Evolutionary conservation across 2,113 vertebrate genomes (phyloP).

Genomic region (Choloepus hoffmanni): DNA sequence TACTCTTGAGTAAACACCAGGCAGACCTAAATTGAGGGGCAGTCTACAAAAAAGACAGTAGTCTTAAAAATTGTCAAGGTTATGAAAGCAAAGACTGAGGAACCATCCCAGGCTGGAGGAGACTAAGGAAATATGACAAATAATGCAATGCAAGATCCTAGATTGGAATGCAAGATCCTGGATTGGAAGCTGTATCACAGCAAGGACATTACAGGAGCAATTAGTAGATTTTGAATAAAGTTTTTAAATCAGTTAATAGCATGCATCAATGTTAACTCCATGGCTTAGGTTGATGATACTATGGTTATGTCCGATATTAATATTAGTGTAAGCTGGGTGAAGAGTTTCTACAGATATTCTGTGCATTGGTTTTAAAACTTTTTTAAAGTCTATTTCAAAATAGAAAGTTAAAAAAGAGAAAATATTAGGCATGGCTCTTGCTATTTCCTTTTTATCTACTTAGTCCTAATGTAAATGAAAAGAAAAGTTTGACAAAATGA

Average conservation of each 20-base stretch:
- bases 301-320: neutral
- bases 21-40: neutral
- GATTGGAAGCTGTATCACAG: neutral
- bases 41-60: neutral
- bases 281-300: neutral
- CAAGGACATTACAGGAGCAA: neutral
- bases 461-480: neutral
- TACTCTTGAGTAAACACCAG: neutral
- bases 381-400: neutral
- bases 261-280: neutral
- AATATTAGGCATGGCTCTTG: neutral
- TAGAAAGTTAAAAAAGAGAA: constrained; percentile 1
- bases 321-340: neutral
- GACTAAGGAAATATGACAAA: neutral
- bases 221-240: neutral
- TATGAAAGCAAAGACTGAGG: neutral
- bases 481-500: neutral
- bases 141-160: neutral
- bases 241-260: neutral
- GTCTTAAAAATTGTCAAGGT: neutral
- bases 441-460: neutral
- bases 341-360: neutral
- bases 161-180: neutral
- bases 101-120: neutral
- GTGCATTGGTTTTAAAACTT: neutral